Evolutionary conservation across 2,888 invertebrate species (phyloP), one percentile per base, ranked within the genome.

Genomic region (Diaprepes abbreviatus): DNA sequence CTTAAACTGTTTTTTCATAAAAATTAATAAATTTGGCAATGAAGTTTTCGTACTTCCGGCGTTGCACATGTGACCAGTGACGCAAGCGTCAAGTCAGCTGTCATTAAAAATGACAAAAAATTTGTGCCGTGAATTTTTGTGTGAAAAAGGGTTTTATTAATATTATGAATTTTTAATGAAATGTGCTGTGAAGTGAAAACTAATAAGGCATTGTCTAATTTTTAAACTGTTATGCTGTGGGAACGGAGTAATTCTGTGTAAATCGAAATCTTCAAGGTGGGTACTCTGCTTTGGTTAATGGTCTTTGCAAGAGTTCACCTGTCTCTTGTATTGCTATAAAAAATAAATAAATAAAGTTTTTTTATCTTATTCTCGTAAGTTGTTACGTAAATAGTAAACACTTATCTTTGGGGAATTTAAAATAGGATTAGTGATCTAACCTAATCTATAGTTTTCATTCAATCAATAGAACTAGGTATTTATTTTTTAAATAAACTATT

Each of bases 11-110:
- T n/a, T 4, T 12, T 45, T 45, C 24, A 38, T 16, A 6, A 38
- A 7, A 9, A 19, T 21, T 16, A 17, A 21, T 17, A 40, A 40
- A 16, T 50, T 48, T 50, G 16, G 14, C 28, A 28, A 28, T 28
- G 12, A 9, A 1, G 5, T 43, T 58, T 43, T 58, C 43, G 58
- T 12, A 28, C 24, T 48, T 35, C 48, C 62, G 50, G 58, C 9
- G 19, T 50, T 24, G 24, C 16, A 48, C 62, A 62, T 48, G 62
- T 62, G 62, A 33, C 33, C 28, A 21, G 45, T 62, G 62, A 62
- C 62, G 50, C 38, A 52, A 48, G 38, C 62, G 62, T 62, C 5
- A 60, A 60, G 35, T 62, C 62, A 62, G 62, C 62, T 62, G 62
- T 62, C 59, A 3, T 45, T 48, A 50, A 62, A 62, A 50, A 52